Evolutionary conservation across 2,113 vertebrate genomes (phyloP).

Genomic region (Rallus limicola): DNA sequence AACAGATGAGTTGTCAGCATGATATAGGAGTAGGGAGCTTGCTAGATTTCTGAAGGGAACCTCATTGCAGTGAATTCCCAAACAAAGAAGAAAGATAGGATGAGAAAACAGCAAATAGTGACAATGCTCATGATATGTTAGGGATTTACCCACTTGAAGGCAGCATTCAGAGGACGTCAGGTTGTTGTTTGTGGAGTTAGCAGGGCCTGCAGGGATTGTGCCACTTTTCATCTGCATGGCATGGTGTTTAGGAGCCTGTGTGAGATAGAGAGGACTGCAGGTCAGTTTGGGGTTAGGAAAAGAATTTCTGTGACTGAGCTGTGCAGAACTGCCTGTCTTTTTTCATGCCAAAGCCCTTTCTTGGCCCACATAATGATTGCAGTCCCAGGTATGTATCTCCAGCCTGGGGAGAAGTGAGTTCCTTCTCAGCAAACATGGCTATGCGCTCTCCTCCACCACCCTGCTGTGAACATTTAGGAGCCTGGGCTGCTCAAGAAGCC

Average conservation of each 20-base stretch:
- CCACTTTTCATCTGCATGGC: background rate
- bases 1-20: background rate
- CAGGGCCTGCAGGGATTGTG: accelerated
- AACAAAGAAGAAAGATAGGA: background rate
- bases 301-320: background rate
- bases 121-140: background rate
- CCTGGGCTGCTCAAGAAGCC: background rate
- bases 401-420: background rate
- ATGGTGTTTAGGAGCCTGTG: accelerated
- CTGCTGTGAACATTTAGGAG: background rate
- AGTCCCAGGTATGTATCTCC: background rate
- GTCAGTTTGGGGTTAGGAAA: background rate
- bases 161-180: background rate
- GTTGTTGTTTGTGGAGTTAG: background rate
- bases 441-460: background rate
- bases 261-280: background rate
- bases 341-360: background rate
- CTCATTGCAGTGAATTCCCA: background rate
- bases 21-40: background rate
- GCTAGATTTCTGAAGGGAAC: background rate
- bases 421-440: background rate
- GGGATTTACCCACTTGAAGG: background rate
- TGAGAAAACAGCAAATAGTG: background rate
- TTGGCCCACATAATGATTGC: background rate
- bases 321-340: background rate